Percentiles rank a stretch among this genome's conserved stretches.
Conservation (phyloP, 2,888 invertebrate genomes). For the Ellobium chinense region DNA sequence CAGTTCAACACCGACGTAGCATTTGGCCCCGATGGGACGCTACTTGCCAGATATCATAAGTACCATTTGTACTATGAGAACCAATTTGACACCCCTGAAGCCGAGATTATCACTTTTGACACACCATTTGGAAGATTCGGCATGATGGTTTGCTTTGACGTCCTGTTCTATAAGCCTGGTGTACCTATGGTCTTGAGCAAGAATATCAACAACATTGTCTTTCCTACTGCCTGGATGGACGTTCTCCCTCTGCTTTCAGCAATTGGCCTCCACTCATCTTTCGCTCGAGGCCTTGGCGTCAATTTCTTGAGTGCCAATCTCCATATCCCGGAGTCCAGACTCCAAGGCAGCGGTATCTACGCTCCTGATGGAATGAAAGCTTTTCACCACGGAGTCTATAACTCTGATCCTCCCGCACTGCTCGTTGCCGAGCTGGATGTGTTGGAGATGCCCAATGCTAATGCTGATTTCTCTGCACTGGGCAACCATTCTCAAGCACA, state of each 20-base stretch:
- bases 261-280: slow-evolving; percentile 83
- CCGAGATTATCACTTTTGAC: slow-evolving; percentile 58
- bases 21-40: slow-evolving; percentile 86
- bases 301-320: slow-evolving; percentile 87
- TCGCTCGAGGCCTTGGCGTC: slow-evolving; percentile 84
- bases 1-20: slow-evolving; percentile 89
- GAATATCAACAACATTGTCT: slow-evolving; percentile 84
- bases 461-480: background rate
- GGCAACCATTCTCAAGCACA: background rate
- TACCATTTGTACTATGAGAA: slow-evolving; percentile 80
- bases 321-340: slow-evolving; percentile 81
- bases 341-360: slow-evolving; percentile 88
- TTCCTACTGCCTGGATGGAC: slow-evolving; percentile 89
- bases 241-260: slow-evolving; percentile 83
- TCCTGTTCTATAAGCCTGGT: slow-evolving; percentile 86
- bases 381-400: slow-evolving; percentile 49
- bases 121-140: slow-evolving; percentile 80
- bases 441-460: slow-evolving; percentile 7
- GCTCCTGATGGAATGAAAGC: slow-evolving; percentile 75
- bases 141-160: slow-evolving; percentile 90
- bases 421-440: slow-evolving; percentile 54
- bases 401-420: slow-evolving; percentile 48
- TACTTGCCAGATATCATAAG: slow-evolving; percentile 85
- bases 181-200: slow-evolving; percentile 82
- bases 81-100: slow-evolving; percentile 77